Percentiles rank a stretch among this genome's conserved stretches.
These are phyloP conservation scores for Sitophilus oryzae DNA, from an alignment of 1,140 invertebrate species.

Conservation along the genomic window DNA sequence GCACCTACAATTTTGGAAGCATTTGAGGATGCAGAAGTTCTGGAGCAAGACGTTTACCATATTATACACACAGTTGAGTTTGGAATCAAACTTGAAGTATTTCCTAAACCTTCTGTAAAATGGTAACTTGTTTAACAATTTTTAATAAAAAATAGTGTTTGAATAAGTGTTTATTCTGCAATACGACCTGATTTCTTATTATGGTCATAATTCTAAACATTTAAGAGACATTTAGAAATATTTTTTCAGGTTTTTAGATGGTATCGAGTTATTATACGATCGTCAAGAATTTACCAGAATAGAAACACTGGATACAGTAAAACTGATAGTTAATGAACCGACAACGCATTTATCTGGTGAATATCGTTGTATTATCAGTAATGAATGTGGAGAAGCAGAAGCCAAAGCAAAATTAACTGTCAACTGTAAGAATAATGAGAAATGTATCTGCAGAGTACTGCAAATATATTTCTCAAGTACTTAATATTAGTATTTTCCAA, in stretches of 20 bases:
- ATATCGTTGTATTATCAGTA: constrained; percentile 16
- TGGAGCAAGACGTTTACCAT: constrained; percentile 21
- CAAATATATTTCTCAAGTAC: no score
- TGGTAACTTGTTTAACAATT: constrained; percentile 12
- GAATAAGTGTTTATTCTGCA: no score
- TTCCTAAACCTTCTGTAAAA: constrained; percentile 14
- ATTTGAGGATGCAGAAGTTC: constrained; percentile 14
- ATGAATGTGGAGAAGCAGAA: constrained; percentile 16
- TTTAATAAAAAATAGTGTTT: no score
- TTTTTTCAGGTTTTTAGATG: constrained; percentile 17
- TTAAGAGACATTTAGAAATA: no score
- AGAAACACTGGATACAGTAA: constrained; percentile 11
- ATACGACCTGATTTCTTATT: no score
- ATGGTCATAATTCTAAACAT: no score
- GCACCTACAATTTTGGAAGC: constrained; percentile 14
- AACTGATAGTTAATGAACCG: constrained; percentile 19
- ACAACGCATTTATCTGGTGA: constrained; percentile 19
- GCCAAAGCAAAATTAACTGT: constrained; percentile 16
- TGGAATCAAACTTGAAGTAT: constrained; percentile 11
- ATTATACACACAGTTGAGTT: constrained; percentile 20
- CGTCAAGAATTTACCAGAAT: constrained; percentile 10
- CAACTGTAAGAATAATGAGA: constrained; percentile 19
- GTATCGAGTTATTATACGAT: constrained; percentile 9
- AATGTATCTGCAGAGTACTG: no score
- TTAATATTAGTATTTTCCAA: no score